These are phyloP conservation scores for Harpagifer antarcticus DNA, from an alignment of 2,797 vertebrate species.

Conservation along the genomic window DNA sequence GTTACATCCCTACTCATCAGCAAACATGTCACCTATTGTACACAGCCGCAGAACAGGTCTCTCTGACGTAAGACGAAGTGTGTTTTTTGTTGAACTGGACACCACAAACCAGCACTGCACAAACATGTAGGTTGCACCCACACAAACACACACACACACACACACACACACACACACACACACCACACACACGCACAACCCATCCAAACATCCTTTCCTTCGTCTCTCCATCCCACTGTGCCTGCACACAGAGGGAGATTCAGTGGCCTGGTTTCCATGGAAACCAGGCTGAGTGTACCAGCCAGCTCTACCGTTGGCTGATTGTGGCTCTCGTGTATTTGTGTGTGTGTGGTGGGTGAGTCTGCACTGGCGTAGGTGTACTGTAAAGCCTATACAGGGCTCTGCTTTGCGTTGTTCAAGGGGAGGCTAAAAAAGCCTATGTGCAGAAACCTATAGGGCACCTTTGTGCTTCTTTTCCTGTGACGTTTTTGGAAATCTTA, in stretches of 20 bases:
- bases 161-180: background rate
- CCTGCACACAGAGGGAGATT: slow-evolving; percentile 79
- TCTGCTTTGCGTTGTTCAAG: slow-evolving; percentile 56
- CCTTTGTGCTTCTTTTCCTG: slow-evolving; percentile 15
- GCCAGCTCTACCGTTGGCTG: slow-evolving; percentile 76
- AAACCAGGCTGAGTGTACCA: slow-evolving; percentile 85
- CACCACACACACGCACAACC: slow-evolving; percentile 21
- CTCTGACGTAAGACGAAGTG: slow-evolving; percentile 20
- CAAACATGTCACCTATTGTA: slow-evolving; percentile 27
- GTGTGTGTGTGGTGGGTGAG: slow-evolving; percentile 34
- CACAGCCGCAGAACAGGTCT: slow-evolving; percentile 28
- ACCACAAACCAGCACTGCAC: slow-evolving; percentile 39
- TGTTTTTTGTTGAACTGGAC: slow-evolving; percentile 55
- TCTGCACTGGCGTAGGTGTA: slow-evolving; percentile 78
- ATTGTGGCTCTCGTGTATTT: slow-evolving; percentile 67
- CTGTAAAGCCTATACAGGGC: slow-evolving; percentile 74
- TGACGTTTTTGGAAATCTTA: background rate
- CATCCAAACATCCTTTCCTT: no score
- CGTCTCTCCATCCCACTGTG: slow-evolving; percentile 79
- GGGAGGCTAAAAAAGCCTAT: slow-evolving; percentile 46
- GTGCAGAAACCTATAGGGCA: slow-evolving; percentile 30
- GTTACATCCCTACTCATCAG: background rate
- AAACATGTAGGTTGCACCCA: slow-evolving; percentile 43
- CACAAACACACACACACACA: slow-evolving; percentile 33
- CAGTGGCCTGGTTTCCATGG: slow-evolving; percentile 83